These are phyloP conservation scores for Acanthis flammea DNA, from an alignment of 2,797 vertebrate species.

Conservation along the genomic window DNA sequence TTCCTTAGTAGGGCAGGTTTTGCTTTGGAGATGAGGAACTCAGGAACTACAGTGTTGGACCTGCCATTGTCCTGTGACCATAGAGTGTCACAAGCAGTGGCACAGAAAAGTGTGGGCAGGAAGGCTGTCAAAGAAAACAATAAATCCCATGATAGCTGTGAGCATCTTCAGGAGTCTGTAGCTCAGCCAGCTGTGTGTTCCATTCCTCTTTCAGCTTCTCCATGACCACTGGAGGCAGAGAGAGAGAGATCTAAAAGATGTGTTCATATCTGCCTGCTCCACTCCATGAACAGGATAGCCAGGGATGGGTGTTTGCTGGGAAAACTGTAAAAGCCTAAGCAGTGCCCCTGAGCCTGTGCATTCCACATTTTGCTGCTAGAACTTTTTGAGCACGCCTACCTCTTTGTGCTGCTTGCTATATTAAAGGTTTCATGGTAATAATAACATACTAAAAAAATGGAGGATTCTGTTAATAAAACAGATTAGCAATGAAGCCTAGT, in stretches of 20 bases:
- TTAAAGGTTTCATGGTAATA: not conserved
- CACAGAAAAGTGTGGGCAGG: not conserved
- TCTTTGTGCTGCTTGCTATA: not conserved
- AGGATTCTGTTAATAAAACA: not conserved
- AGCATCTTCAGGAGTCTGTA: not conserved
- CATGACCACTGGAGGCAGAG: not conserved
- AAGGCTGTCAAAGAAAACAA: not conserved
- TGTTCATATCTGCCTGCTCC: not conserved
- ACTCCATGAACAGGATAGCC: accelerated
- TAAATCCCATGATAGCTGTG: not conserved
- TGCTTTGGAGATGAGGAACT: not conserved
- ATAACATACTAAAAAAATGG: not conserved
- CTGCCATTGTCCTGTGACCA: not conserved
- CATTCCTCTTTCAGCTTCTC: not conserved
- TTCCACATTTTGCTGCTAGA: not conserved
- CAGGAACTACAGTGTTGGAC: not conserved
- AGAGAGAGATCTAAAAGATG: not conserved
- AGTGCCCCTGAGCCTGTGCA: not conserved
- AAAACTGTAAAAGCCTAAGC: not conserved
- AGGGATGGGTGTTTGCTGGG: not conserved
- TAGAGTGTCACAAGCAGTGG: accelerated
- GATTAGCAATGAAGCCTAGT: not conserved
- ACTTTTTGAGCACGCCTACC: not conserved
- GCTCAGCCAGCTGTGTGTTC: not conserved
- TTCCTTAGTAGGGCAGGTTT: not conserved